A percentile compares a stretch with the other conserved stretches of the same genome.
These are phyloP conservation scores for Meloe dianella DNA, from an alignment of 2,888 invertebrate genomes.

Conservation along the genomic window DNA sequence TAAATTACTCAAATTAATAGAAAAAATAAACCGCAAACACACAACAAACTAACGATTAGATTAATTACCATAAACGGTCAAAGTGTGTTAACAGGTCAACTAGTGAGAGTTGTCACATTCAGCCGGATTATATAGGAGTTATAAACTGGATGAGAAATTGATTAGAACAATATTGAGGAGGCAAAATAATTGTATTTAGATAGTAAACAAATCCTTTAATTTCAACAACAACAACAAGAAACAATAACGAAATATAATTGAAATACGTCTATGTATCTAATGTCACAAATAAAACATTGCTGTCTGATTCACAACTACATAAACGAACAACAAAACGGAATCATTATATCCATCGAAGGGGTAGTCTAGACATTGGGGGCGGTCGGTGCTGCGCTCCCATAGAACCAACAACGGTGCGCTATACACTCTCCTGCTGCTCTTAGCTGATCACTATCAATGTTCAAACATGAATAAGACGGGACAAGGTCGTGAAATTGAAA, in stretches of 20 bases:
- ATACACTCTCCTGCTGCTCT: neutral
- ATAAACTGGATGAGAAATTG: slow-evolving; percentile 6
- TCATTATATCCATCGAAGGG: slow-evolving; percentile 31
- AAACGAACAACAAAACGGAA: slow-evolving; percentile 15
- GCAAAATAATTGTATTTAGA: no score
- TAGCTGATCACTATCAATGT: slow-evolving; percentile 1
- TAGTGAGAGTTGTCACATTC: slow-evolving; percentile 32
- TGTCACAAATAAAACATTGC: neutral
- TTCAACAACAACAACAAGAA: neutral
- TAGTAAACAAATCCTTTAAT: neutral
- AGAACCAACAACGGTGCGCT: slow-evolving; percentile 8
- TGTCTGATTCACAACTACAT: slow-evolving; percentile 15
- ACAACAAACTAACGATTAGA: slow-evolving; percentile 4
- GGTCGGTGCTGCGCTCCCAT: slow-evolving; percentile 32
- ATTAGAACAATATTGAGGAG: neutral
- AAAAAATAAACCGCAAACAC: neutral
- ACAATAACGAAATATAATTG: neutral
- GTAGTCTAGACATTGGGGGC: slow-evolving; percentile 46
- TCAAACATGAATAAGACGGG: slow-evolving; percentile 45
- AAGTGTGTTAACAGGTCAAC: slow-evolving; percentile 30
- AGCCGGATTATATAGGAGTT: slow-evolving; percentile 22
- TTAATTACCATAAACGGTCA: slow-evolving; percentile 9
- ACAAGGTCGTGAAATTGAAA: slow-evolving; percentile 58
- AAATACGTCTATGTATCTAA: neutral
- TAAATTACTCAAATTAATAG: neutral